Percentiles rank a stretch among this genome's conserved stretches.
phyloP scores from a whole-genome alignment of 2,113 vertebrate genomes.

The Cyprinodon brontotheroides region DNA sequence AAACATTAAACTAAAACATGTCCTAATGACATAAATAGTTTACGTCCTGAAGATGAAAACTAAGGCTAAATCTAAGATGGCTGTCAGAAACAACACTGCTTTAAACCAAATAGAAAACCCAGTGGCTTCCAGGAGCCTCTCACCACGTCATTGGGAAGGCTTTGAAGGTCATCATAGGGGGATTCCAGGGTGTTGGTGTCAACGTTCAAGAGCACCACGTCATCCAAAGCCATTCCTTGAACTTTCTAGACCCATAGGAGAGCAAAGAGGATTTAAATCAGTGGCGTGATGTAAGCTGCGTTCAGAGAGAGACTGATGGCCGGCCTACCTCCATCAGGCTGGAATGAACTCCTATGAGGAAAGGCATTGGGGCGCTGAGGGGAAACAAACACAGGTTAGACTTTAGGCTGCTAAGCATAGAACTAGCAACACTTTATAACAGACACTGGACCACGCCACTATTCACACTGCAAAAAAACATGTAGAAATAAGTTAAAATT shows the following conservation, averaged over 20 bases:
- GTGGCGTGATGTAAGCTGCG: no score
- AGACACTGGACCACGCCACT: background rate
- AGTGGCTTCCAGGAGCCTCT: slow-evolving; percentile 34
- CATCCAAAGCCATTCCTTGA: slow-evolving; percentile 86
- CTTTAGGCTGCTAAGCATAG: background rate
- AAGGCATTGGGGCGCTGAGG: slow-evolving; percentile 76
- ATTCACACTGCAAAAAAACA: background rate
- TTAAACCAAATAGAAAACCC: no score
- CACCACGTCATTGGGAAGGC: slow-evolving; percentile 95
- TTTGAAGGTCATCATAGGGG: slow-evolving; percentile 95
- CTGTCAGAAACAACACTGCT: no score
- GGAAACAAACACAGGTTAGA: background rate
- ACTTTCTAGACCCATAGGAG: slow-evolving; percentile 82
- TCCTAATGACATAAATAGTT: no score
- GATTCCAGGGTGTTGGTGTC: slow-evolving; percentile 97
- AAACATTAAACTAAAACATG: no score
- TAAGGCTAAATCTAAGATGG: no score
- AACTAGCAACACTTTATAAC: no score
- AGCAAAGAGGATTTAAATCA: background rate
- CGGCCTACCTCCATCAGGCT: slow-evolving; percentile 74
- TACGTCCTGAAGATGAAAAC: no score
- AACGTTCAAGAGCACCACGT: slow-evolving; percentile 89
- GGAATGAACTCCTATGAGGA: slow-evolving; percentile 79
- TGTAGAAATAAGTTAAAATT: no score
- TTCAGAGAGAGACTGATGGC: background rate